Conservation (phyloP, 1,140 invertebrate genomes). For the Trichogramma pretiosum region DNA sequence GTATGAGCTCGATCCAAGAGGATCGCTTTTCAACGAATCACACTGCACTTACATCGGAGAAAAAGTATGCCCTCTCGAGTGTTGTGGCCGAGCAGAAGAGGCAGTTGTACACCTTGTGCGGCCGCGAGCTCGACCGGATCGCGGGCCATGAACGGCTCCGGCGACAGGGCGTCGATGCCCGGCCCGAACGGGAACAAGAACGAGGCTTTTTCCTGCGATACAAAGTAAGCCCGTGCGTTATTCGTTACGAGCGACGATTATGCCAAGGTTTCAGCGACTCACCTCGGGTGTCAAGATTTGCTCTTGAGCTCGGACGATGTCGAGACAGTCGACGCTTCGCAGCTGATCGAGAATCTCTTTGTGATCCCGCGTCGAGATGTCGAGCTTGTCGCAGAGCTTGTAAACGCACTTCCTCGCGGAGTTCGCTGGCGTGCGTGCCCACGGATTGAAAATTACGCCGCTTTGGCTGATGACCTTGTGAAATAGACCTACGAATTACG, state of each 20-base stretch:
- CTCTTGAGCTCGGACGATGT: slow-evolving; percentile 18
- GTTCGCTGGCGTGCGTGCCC: slow-evolving; percentile 50
- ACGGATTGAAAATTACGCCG: slow-evolving; percentile 63
- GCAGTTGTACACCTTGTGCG: slow-evolving; percentile 45
- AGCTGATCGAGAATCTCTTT: slow-evolving; percentile 27
- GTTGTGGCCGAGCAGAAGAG: slow-evolving; percentile 52
- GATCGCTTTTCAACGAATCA: no score
- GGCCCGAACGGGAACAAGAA: slow-evolving; percentile 23
- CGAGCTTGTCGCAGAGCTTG: slow-evolving; percentile 33
- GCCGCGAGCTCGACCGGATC: slow-evolving; percentile 24
- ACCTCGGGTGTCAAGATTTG: slow-evolving; percentile 16
- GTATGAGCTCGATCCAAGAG: no score
- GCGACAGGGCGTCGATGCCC: slow-evolving; percentile 24
- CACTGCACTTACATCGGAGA: background rate
- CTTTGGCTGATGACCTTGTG: slow-evolving; percentile 62
- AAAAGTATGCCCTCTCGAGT: slow-evolving; percentile 42
- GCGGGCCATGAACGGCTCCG: slow-evolving; percentile 37
- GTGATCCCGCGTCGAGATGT: slow-evolving; percentile 22
- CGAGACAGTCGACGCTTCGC: slow-evolving; percentile 11
- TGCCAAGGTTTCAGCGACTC: background rate
- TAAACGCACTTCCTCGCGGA: slow-evolving; percentile 25
- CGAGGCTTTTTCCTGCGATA: slow-evolving; percentile 18
- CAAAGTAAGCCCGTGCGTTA: background rate
- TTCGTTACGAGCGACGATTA: no score
- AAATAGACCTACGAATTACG: slow-evolving; percentile 51